Base-by-base conservation (phyloP, 2,888 invertebrate species). In the Cryptocephalus primarius region DNA sequence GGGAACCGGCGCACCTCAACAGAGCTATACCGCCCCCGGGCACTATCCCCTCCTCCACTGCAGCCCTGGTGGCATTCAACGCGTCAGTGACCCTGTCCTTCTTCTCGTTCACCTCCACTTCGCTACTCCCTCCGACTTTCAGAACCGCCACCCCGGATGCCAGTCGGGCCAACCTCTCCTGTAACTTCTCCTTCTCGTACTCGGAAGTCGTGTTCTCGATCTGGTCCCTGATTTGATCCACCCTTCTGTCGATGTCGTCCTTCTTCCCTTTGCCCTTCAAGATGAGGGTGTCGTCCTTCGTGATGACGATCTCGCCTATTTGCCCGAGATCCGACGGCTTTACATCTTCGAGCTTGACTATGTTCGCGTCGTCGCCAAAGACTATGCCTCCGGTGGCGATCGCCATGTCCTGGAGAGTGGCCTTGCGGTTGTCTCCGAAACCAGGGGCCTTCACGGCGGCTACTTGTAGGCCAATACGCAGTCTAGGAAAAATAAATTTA, bases 371-470 rank as follows among this genome's bases (percentile, higher is more conserved):
- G 54, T 70, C 69, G 12, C 70, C 69, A 53, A 73, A 71, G 1
- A 72, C 66, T 41, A 68, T 66, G 40, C 71, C 73, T 41, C 73
- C 72, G 32, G 72, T 72, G 6, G 73, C 63, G 43, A 72, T 66
- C 4, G 73, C 72, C 63, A 74, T 72, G 50, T 74, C 74, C 44
- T 68, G 62, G 14, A 74, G 58, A 9, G 72, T 72, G 2, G 71
- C 63, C 60, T 73, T 73, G 38, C 72, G 63, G 48, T 72, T 71
- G 52, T 74, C 73, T n/a, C 74, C 74, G 49, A 74, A 73, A 34
- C 73, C 73, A 43, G 74, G 74, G 10, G 74, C 73, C 61, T 74
- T 74, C 4, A 74, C 72, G 13, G 74, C 73, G 10, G 69, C 71
- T 33, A 73, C 70, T 65, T 74, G 72, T n/a, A 74, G 60, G 12